These are phyloP conservation scores for Onthophagus sagittarius DNA, from an alignment of 2,888 invertebrate genomes.

Conservation along the genomic window DNA sequence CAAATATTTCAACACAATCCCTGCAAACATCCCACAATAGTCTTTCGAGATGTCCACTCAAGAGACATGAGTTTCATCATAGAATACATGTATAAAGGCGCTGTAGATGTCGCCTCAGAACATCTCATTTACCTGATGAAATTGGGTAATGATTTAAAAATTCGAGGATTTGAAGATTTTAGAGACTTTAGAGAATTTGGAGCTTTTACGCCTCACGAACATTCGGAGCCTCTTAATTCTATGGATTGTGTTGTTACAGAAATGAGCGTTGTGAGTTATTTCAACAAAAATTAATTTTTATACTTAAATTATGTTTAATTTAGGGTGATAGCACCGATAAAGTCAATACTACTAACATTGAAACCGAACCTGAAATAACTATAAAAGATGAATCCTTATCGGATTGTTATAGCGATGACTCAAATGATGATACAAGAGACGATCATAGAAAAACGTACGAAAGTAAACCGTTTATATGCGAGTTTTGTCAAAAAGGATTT, in stretches of 20 bases:
- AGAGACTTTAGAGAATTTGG: slow-evolving; percentile 5
- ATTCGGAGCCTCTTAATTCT: slow-evolving; percentile 16
- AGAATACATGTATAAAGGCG: slow-evolving; percentile 70
- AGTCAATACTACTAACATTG: neutral
- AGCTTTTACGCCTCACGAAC: neutral
- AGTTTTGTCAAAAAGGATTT: slow-evolving; percentile 46
- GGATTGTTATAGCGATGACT: neutral
- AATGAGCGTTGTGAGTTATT: slow-evolving; percentile 9
- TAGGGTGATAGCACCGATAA: slow-evolving; percentile 15
- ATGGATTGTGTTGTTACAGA: slow-evolving; percentile 23
- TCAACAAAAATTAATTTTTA: neutral
- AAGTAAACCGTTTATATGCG: slow-evolving; percentile 29
- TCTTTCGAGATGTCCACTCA: slow-evolving; percentile 63
- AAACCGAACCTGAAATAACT: neutral
- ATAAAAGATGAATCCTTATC: neutral
- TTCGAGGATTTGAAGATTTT: slow-evolving; percentile 55
- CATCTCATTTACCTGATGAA: slow-evolving; percentile 62
- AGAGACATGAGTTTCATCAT: slow-evolving; percentile 64
- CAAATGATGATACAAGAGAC: neutral
- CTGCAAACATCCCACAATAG: slow-evolving; percentile 69
- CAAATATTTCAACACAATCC: slow-evolving; percentile 71
- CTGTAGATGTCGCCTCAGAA: slow-evolving; percentile 62
- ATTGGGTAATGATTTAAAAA: slow-evolving; percentile 65
- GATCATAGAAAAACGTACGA: slow-evolving; percentile 26
- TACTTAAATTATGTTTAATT: slow-evolving; percentile 2